phyloP scores from a whole-genome alignment of 2,113 vertebrate genomes.

The Pluvianellus socialis region DNA sequence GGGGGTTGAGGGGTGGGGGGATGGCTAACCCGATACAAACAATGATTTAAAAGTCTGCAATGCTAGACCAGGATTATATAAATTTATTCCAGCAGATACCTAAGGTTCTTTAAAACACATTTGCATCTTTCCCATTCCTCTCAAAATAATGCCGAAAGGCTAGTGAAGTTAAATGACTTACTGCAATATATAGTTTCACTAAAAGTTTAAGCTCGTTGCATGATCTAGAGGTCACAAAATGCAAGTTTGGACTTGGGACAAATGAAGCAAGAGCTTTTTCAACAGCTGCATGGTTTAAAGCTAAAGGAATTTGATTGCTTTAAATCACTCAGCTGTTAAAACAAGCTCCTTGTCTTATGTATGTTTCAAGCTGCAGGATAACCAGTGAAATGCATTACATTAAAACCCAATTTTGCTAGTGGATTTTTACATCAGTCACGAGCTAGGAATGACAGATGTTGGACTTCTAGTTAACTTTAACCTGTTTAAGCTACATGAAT shows the following conservation, averaged over 20 bases:
- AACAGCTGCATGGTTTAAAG: conserved; percentile 16
- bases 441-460: not conserved
- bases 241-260: not conserved
- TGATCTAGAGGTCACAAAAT: conserved; percentile 9
- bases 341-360: not conserved
- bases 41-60: not conserved
- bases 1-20: no score
- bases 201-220: not conserved
- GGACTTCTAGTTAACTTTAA: not conserved
- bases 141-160: not conserved
- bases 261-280: not conserved
- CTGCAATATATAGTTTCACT: not conserved
- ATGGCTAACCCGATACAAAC: not conserved
- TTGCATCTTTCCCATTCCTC: not conserved
- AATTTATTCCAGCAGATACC: not conserved
- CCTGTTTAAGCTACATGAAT: not conserved
- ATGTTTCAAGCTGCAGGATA: not conserved
- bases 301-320: conserved; percentile 12
- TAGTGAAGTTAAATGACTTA: not conserved
- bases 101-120: not conserved
- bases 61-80: not conserved
- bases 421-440: not conserved
- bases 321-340: conserved; percentile 20
- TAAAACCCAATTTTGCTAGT: not conserved
- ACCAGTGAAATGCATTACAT: not conserved